Percentiles rank a stretch among this genome's conserved stretches.
These are phyloP conservation scores for honey bee (Apis mellifera) DNA, from an alignment of 1,140 invertebrate genomes.

Conservation along the genomic window DNA sequence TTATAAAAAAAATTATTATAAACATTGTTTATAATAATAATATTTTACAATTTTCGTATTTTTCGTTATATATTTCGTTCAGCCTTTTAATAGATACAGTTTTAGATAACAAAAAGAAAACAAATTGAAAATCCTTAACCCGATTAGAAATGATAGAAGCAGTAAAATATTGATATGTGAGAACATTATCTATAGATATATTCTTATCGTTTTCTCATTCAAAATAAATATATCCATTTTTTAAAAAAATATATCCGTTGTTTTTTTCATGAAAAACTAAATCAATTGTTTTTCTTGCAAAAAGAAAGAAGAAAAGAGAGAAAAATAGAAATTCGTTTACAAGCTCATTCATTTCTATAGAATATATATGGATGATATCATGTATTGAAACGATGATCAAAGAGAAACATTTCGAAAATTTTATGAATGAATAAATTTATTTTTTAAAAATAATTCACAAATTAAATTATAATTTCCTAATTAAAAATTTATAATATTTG, in stretches of 20 bases:
- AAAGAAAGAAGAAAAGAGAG: not conserved
- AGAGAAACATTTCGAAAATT: not conserved
- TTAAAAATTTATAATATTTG: not conserved
- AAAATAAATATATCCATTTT: not conserved
- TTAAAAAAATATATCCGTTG: not conserved
- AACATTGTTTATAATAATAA: too few species aligned
- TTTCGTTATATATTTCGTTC: too few species aligned
- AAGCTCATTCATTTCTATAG: not conserved
- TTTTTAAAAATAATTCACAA: not conserved
- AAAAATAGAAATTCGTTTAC: not conserved
- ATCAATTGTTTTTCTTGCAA: not conserved
- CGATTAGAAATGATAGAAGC: not conserved
- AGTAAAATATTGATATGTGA: constrained; percentile 24
- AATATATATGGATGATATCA: constrained; percentile 12
- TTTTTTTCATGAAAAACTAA: not conserved
- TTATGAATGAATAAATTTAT: not conserved
- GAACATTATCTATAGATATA: constrained; percentile 22
- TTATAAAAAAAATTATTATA: too few species aligned
- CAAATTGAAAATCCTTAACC: constrained; percentile 30
- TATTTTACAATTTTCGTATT: too few species aligned
- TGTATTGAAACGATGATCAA: not conserved
- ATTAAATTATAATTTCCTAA: not conserved
- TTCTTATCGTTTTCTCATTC: constrained; percentile 13
- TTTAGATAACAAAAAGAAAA: not conserved
- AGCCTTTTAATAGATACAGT: too few species aligned